Conservation (phyloP, 2,797 vertebrate genomes). For the Phalanger gymnotis region DNA sequence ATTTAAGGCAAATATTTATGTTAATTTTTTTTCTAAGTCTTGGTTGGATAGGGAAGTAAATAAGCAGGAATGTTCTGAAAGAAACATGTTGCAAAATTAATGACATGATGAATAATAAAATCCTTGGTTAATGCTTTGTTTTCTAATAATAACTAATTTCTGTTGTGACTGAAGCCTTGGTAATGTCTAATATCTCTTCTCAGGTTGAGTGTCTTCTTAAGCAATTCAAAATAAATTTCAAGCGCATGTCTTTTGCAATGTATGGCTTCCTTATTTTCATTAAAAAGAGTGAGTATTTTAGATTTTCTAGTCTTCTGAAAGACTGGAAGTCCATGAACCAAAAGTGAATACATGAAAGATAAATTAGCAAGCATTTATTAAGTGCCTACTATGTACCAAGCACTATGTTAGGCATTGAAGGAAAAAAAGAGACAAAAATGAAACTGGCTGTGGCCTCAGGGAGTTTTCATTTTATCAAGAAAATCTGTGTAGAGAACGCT, state of each 20-base stretch:
- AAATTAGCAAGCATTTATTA: not conserved
- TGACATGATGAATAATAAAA: constrained; percentile 12
- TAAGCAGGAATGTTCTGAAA: constrained; percentile 58
- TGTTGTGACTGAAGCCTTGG: not conserved
- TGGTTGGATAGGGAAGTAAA: constrained; percentile 49
- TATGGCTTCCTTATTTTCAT: not conserved
- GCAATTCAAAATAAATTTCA: not conserved
- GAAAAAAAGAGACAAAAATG: not conserved
- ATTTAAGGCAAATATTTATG: constrained; percentile 50
- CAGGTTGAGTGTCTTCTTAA: not conserved
- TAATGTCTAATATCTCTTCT: not conserved
- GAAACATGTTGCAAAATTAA: not conserved
- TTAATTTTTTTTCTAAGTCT: constrained; percentile 58
- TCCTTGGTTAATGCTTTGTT: not conserved
- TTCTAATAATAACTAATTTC: not conserved
- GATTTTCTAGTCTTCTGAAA: not conserved
- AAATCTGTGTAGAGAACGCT: not conserved
- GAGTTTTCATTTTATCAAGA: not conserved
- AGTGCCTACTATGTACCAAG: not conserved
- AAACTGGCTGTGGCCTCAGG: not conserved
- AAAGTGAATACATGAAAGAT: not conserved
- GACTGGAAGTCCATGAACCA: not conserved
- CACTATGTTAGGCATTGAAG: not conserved
- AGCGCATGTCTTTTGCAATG: not conserved
- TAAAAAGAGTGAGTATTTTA: not conserved